Percentiles rank a stretch among this genome's conserved stretches.
phyloP scores from a whole-genome alignment of 2,888 invertebrate genomes.

The Leucoma salicis region DNA sequence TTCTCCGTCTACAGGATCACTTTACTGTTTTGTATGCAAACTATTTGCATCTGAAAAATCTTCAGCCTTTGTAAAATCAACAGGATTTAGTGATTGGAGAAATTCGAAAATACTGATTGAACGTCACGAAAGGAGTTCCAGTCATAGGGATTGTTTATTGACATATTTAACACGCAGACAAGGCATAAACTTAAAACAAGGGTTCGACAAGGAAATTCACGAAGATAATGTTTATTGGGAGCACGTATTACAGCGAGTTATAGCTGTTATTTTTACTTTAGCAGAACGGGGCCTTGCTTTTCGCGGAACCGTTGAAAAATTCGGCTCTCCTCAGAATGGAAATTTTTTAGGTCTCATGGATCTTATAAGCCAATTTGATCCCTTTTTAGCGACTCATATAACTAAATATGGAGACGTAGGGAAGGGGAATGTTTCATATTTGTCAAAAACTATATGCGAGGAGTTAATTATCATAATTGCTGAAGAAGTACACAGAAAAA shows the following conservation, averaged over 20 bases:
- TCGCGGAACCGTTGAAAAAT: background rate
- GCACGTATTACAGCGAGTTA: background rate
- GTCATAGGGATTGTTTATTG: background rate
- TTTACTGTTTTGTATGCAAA: conserved; percentile 1
- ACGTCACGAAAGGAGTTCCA: background rate
- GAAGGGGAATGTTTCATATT: background rate
- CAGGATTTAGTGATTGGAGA: background rate
- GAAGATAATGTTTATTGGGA: background rate
- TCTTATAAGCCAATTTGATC: conserved; percentile 4
- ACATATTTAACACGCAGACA: background rate
- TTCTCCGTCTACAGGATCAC: background rate
- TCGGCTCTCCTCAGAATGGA: conserved; percentile 4
- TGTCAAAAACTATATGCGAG: background rate
- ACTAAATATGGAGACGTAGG: background rate
- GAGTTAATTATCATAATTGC: background rate
- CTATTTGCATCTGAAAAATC: background rate
- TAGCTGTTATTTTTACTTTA: background rate
- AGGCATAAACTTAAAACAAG: background rate
- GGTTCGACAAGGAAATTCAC: background rate
- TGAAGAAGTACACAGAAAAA: background rate
- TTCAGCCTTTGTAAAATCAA: background rate
- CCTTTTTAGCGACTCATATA: conserved; percentile 1
- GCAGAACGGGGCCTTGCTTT: conserved; percentile 2
- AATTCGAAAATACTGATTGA: background rate
- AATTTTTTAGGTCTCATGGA: conserved; percentile 4